Evolutionary conservation across 2,113 vertebrate genomes (phyloP), one percentile per base, ranked within the genome.

Genomic region (Chelonoidis abingdonii): DNA sequence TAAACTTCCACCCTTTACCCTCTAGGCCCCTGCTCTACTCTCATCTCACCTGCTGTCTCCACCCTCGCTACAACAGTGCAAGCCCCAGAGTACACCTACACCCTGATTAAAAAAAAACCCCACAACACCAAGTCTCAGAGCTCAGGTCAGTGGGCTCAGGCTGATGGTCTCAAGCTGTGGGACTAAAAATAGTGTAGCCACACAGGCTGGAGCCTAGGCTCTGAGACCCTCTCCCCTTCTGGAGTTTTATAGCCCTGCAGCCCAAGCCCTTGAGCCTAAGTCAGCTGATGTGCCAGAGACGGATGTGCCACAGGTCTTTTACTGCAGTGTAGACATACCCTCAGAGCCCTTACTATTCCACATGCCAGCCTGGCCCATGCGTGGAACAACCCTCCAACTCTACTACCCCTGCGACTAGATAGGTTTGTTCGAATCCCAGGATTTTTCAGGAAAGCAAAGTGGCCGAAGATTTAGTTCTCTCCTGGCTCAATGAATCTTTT

Each of bases 361-460:
- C 35, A 21, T 69, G 17, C 65, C 35, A 69, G 17, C 16, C 35
- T n/a, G 16, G 14, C 8, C 65, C 65, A n/a, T 69, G 35, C 7
- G 19, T 8, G 17, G 65, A n/a, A 69, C 57, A 29, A 31, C 8
- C 35, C 35, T 38, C 31, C 65, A 69, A 19, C 6, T 6, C 65
- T 9, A 21, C 8, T 21, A 69, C 4, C 35, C 17, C 35, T 21
- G 8, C 17, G 1, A 69, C 8, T 19, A 69, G 35, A n/a, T 8
- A n/a, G 17, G 65, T 19, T 69, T 69, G 35, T 16, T 59, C 5
- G 27, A 59, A 29, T 29, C 25, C 27, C 27, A 13, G 0, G 2
- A 25, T 38, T 6, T 4, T 10, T 35, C n/a, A 52, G 44, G 13
- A n/a, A n/a, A 83, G 2, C 53, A 2, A 31, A 29, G 6, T 0